Evolutionary conservation across 2,888 invertebrate species (phyloP), one percentile per base, ranked within the genome.

Genomic region (Embidobia sp.): DNA sequence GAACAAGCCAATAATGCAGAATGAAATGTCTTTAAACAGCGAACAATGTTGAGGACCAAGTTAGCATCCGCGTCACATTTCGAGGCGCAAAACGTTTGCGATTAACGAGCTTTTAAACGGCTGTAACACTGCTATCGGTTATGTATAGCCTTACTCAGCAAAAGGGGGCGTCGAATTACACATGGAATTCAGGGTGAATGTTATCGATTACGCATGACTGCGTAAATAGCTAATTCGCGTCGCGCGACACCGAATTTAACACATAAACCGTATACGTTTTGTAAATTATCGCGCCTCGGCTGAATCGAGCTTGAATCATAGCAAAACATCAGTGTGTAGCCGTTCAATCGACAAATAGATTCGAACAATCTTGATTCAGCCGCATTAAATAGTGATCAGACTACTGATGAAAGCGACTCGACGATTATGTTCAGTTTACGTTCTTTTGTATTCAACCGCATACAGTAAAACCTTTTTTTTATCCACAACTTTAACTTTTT

Each of bases 161-260:
- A n/a, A n/a, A n/a, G n/a, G n/a, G n/a, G 26, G 27, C 46, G 40
- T 64, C 27, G 73, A 77, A 73, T 77, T 69, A 73, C 69, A 49
- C 55, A 37, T 46, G 48, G 53, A 44, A 77, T 69, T 73, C 35
- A n/a, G 19, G 33, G 15, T 77, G 69, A 77, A 73, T 73, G 77
- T 73, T 77, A 77, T 77, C 73, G 77, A 73, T 77, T 77, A 69
- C 63, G 53, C 73, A 53, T 63, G 73, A 64, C 57, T 77, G 73
- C 73, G 73, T 69, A 51, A 64, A 69, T 64, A 73, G 55, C 63
- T 73, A 64, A 77, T 73, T 57, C 73, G 69, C 51, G 29, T 40
- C 40, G 48, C 44, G 40, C 59, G 40, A 59, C 69, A 48, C 19
- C 33, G 35, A 51, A 11, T 53, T 57, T 29, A 51, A 69, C 46